Evolutionary conservation across 2,113 vertebrate species (phyloP), one percentile per base, ranked within the genome.

Genomic region (Pomatostomus ruficeps): DNA sequence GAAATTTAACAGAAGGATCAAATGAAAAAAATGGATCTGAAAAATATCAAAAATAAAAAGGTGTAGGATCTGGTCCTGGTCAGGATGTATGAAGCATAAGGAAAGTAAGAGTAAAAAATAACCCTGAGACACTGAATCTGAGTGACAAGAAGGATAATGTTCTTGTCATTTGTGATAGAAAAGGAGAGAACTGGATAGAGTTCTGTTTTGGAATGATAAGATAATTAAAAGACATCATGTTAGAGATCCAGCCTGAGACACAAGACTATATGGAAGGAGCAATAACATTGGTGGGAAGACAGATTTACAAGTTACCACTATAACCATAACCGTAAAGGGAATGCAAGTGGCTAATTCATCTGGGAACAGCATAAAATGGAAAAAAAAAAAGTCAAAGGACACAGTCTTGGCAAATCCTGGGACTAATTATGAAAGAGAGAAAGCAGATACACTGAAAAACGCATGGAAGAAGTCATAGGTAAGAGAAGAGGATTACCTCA

Each of bases 81-180:
- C 87, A 94, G 58, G 19, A 76, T 38, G 8, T 38, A 72, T 40
- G 43, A 94, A 94, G 49, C 33, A 71, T 25, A 42, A 95, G 38
- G 67, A 76, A 94, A 76, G 36, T 15, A 78, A 55, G 23, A 92
- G 73, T 58, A 9, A 91, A 93, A 93, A 91, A 91, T 65, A 91
- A 92, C 29, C 68, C 73, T 78, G 58, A 85, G 87, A 82, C 77
- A 95, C 48, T 79, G 70, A 75, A 71, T 72, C 29, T 89, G 74
- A 95, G 49, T 76, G 89, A 87, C 89, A 95, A 89, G 45, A 76
- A 87, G 36, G 52, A 85, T 72, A 78, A 91, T 87, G 48, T 86
- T 91, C 83, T 87, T 82, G 80, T 92, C 86, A 85, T 87, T 75
- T 85, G 48, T 89, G 86, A 92, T 10, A 67, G 86, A 80, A 81